Percentiles rank a stretch among this genome's conserved stretches.
Evolutionary conservation across 2,888 invertebrate genomes (phyloP).

Genomic region (Lacanobia wlatinum): DNA sequence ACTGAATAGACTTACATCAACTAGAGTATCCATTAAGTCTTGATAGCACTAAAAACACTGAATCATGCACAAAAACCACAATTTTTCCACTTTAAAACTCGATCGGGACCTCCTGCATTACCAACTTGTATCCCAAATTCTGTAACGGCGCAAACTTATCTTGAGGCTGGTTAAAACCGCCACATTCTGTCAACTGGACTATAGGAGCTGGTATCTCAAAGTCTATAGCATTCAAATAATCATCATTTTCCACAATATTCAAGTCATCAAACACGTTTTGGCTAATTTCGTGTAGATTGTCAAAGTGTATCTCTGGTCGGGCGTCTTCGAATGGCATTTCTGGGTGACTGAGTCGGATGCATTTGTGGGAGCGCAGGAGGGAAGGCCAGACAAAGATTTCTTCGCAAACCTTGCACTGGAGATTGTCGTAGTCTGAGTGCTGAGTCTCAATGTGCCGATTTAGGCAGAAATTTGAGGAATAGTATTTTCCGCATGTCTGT

Average conservation of each 20-base stretch:
- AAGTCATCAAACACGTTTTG: conserved; percentile 75
- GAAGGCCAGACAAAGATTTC: conserved; percentile 84
- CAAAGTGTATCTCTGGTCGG: conserved; percentile 80
- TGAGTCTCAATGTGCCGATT: conserved; percentile 78
- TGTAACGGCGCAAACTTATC: conserved; percentile 64
- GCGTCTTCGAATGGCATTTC: conserved; percentile 82
- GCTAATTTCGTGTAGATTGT: conserved; percentile 71
- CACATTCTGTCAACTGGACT: conserved; percentile 78
- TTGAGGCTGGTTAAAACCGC: conserved; percentile 45
- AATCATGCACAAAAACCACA: not conserved
- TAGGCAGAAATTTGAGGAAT: conserved; percentile 76
- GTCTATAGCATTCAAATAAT: conserved; percentile 78
- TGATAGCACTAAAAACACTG: not conserved
- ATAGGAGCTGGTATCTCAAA: conserved; percentile 85
- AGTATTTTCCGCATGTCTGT: conserved; percentile 82
- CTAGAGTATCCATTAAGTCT: not conserved
- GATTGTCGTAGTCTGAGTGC: conserved; percentile 72
- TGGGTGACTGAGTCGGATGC: conserved; percentile 75
- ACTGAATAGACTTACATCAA: conserved; percentile 31
- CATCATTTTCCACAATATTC: conserved; percentile 73
- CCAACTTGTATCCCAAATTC: conserved; percentile 77
- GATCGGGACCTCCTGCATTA: conserved; percentile 85
- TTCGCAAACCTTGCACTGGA: conserved; percentile 80
- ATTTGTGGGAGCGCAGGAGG: conserved; percentile 77
- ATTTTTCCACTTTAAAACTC: conserved; percentile 75